Percentiles rank a stretch among this genome's conserved stretches.
phyloP scores from a whole-genome alignment of 2,888 invertebrate genomes.

The Drosophila lutescens region DNA sequence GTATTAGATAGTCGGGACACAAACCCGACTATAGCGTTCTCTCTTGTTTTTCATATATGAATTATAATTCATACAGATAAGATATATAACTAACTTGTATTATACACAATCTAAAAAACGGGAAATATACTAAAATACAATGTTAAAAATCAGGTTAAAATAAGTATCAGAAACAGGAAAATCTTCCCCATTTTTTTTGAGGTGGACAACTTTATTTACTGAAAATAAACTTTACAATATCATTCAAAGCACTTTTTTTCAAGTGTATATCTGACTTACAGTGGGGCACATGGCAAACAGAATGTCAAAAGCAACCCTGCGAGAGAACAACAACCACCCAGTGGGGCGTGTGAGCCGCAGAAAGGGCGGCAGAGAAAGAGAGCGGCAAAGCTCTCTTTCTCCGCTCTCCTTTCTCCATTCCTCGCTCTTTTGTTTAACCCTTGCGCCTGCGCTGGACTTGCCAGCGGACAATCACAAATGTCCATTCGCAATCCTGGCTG shows the following conservation, averaged over 20 bases:
- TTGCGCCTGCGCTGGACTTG: constrained; percentile 56
- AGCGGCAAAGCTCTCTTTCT: background rate
- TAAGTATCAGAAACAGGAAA: too few relatives aligned
- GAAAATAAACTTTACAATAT: too few relatives aligned
- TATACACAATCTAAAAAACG: too few relatives aligned
- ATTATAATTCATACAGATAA: too few relatives aligned
- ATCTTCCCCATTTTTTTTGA: too few relatives aligned
- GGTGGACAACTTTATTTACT: too few relatives aligned
- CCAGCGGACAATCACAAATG: constrained; percentile 39
- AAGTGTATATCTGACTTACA: constrained; percentile 13
- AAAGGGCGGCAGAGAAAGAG: constrained; percentile 21
- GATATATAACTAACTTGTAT: too few relatives aligned
- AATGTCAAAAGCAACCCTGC: constrained; percentile 66
- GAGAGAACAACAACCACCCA: constrained; percentile 66
- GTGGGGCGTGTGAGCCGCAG: constrained; percentile 57
- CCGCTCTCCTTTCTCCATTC: constrained; percentile 9
- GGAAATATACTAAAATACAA: too few relatives aligned
- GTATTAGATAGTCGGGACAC: too few relatives aligned
- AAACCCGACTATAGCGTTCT: too few relatives aligned
- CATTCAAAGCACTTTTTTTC: background rate
- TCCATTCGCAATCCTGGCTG: constrained; percentile 29
- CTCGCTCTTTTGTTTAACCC: constrained; percentile 40
- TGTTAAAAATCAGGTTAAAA: too few relatives aligned
- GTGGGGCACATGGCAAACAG: constrained; percentile 45
- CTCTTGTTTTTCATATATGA: too few relatives aligned